Percentiles rank a stretch among this genome's conserved stretches.
phyloP scores from a whole-genome alignment of 2,113 vertebrate species.

The Sander vitreus region DNA sequence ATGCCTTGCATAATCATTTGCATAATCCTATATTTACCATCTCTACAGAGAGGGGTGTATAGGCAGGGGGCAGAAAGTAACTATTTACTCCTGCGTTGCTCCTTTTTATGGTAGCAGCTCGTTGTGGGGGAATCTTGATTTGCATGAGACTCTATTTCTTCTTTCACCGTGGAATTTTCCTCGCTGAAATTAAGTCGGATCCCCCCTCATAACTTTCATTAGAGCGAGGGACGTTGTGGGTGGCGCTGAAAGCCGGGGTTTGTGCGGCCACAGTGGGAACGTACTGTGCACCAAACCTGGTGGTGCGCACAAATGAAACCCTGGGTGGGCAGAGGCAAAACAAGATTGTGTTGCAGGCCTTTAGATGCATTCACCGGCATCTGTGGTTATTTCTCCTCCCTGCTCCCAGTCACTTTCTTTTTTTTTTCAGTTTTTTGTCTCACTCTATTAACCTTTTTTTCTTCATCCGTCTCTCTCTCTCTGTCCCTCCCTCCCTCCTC shows the following conservation, averaged over 20 bases:
- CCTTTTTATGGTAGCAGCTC: slow-evolving; percentile 29
- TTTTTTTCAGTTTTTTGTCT: slow-evolving; percentile 38
- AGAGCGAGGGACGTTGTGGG: slow-evolving; percentile 45
- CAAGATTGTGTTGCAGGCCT: slow-evolving; percentile 46
- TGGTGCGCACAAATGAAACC: slow-evolving; percentile 22
- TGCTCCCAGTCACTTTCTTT: neutral
- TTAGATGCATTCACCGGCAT: slow-evolving; percentile 28
- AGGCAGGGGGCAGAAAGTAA: slow-evolving; percentile 31
- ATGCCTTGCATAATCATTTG: slow-evolving; percentile 53
- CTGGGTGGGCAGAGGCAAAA: slow-evolving; percentile 61
- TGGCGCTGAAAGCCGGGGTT: slow-evolving; percentile 54
- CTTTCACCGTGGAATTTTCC: slow-evolving; percentile 60
- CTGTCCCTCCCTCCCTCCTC: neutral
- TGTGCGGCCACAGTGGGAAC: slow-evolving; percentile 31
- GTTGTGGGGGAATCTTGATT: slow-evolving; percentile 20
- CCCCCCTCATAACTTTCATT: slow-evolving; percentile 34
- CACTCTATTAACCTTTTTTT: slow-evolving; percentile 43
- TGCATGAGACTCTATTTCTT: slow-evolving; percentile 36
- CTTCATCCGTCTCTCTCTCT: slow-evolving; percentile 10
- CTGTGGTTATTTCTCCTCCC: neutral
- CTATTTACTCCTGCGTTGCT: slow-evolving; percentile 57
- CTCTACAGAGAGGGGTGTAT: slow-evolving; percentile 1
- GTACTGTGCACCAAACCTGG: slow-evolving; percentile 17
- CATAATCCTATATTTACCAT: slow-evolving; percentile 68
- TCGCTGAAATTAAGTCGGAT: slow-evolving; percentile 11